Evolutionary conservation across 2,113 vertebrate species (phyloP), one percentile per base, ranked within the genome.

Genomic region (Sminthopsis crassicaudata): DNA sequence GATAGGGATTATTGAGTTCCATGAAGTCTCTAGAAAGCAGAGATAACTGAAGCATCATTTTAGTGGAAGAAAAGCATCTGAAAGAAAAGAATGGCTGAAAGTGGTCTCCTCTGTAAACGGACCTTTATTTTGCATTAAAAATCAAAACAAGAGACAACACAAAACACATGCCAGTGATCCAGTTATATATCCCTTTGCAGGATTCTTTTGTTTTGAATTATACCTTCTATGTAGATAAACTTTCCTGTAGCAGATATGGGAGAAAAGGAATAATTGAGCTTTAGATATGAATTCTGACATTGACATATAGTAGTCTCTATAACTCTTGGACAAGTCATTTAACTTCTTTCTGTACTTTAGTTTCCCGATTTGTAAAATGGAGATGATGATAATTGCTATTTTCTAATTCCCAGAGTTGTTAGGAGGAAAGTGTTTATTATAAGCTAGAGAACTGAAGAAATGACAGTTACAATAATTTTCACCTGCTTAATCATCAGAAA

Each of bases 141-240:
- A 88, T 60, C 90, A 92, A 88, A 51, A 55, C 48, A 48, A 0
- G 8, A 48, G 48, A 5, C 48, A 48, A 48, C 6, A 48, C 48
- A 48, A 48, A 48, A 48, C 48, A 48, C 3, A 48, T 48, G 48
- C 48, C 48, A 48, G 8, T 48, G 88, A n/a, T 4, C 11, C 42
- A 25, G 89, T 92, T 36, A 0, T 42, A 2, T 8, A 1, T 94
- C 67, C 89, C 76, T 0, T 60, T 52, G 14, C 24, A 53, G 93
- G 92, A 94, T 57, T 55, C 89, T 94, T 94, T 95, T 54, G 84
- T 95, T 95, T 95, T 97, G 54, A 23, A 55, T 96, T 95, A 94
- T 94, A 96, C 94, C 94, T 48, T 60, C 46, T 90, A 57, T 48
- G 89, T 76, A 91, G 67, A 92, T 92, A n/a, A 4, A 0, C 91